Percentiles rank a stretch among this genome's conserved stretches.
phyloP scores from a whole-genome alignment of 2,888 invertebrate genomes.

The Megalurothrips usitatus region DNA sequence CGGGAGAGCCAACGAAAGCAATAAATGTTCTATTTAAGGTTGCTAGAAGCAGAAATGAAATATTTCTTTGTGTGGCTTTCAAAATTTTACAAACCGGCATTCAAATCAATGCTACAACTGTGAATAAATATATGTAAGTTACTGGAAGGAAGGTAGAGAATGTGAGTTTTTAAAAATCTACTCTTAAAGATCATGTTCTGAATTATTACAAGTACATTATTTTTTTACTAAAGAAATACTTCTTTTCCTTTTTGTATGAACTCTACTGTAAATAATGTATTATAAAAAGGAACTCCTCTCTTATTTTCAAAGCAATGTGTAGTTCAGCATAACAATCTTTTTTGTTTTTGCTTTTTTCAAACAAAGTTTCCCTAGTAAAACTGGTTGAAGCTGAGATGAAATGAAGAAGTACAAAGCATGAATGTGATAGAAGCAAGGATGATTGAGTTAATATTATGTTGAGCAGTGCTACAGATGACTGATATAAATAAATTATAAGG shows the following conservation, averaged over 20 bases:
- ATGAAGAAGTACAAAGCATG: not conserved
- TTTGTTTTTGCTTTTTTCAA: no score
- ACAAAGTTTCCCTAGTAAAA: no score
- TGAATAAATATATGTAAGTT: no score
- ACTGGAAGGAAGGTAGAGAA: no score
- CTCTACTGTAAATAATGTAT: slow-evolving; percentile 5
- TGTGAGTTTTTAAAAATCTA: no score
- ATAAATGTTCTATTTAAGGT: no score
- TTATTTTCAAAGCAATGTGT: not conserved
- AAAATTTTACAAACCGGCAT: no score
- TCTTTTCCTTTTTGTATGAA: not conserved
- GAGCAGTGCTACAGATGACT: not conserved
- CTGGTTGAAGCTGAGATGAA: not conserved
- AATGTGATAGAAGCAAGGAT: not conserved
- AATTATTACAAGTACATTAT: not conserved
- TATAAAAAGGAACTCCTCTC: not conserved
- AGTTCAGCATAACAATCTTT: not conserved
- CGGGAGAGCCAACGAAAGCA: no score
- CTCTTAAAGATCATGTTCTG: no score
- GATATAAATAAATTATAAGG: not conserved
- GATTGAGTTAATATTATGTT: not conserved
- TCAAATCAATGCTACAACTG: no score
- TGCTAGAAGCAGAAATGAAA: no score
- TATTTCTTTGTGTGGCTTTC: no score
- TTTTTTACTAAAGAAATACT: not conserved